Percentiles rank a stretch among this genome's conserved stretches.
These are phyloP conservation scores for Ginglymostoma cirratum DNA, from an alignment of 2,113 vertebrate genomes.

Conservation along the genomic window DNA sequence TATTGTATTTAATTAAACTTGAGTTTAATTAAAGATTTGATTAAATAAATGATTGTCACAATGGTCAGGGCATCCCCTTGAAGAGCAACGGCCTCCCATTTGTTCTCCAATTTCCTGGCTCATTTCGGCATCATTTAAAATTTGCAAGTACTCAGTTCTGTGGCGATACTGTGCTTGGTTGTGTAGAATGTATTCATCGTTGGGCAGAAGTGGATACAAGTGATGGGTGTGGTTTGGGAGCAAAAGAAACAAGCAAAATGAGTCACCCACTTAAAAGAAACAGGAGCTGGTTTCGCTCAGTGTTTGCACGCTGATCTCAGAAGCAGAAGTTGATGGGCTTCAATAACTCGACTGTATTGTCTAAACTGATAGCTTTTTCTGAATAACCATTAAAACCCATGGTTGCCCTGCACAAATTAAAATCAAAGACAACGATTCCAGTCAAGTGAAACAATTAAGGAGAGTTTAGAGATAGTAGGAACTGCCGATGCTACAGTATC, in stretches of 20 bases:
- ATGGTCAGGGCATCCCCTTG: too few species aligned
- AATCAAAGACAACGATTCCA: not conserved
- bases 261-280: not conserved
- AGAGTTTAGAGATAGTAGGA: not conserved
- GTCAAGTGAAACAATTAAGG: not conserved
- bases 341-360: not conserved
- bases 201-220: not conserved
- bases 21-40: not conserved
- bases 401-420: not conserved
- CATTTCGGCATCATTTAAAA: not conserved
- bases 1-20: conserved; percentile 31
- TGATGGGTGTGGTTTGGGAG: not conserved
- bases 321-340: not conserved
- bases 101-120: not conserved
- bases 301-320: not conserved
- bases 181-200: not conserved
- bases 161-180: not conserved
- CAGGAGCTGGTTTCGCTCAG: not conserved
- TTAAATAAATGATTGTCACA: not conserved
- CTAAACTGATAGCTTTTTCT: not conserved
- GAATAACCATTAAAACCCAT: not conserved
- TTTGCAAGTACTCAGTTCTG: not conserved
- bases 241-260: not conserved
- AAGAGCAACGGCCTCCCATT: not conserved
- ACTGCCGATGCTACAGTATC: too few species aligned